Percentiles rank a stretch among this genome's conserved stretches.
Evolutionary conservation across 2,797 vertebrate species (phyloP).

Genomic region (Labeo calbasu): DNA sequence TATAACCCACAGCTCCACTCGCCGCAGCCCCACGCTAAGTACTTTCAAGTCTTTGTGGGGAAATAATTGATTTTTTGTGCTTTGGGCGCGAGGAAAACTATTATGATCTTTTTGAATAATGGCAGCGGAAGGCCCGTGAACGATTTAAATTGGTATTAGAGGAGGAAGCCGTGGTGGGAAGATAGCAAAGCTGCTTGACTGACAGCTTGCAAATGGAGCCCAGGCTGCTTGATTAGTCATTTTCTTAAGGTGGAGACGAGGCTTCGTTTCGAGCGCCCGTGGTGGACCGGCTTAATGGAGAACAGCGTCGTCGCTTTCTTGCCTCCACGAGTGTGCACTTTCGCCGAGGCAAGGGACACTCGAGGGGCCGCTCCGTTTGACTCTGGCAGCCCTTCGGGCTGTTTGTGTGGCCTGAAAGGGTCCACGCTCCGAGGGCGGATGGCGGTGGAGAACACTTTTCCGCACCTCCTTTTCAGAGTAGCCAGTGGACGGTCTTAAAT

Average conservation of each 20-base stretch:
- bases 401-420: conserved; percentile 15
- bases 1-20: conserved; percentile 99
- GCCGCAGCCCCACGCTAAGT: conserved; percentile 98
- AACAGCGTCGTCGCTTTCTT: conserved; percentile 55
- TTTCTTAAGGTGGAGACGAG: conserved; percentile 84
- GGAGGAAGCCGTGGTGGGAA: conserved; percentile 88
- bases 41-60: conserved; percentile 99
- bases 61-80: conserved; percentile 99
- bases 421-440: conserved; percentile 18
- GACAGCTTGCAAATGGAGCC: conserved; percentile 91
- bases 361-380: conserved; percentile 27
- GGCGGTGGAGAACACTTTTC: conserved; percentile 25
- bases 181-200: conserved; percentile 90
- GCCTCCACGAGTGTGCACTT: conserved; percentile 36
- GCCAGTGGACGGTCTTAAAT: conserved; percentile 69
- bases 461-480: conserved; percentile 48
- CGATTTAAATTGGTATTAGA: conserved; percentile 99
- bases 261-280: conserved; percentile 50
- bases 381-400: conserved; percentile 38
- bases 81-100: conserved; percentile 99
- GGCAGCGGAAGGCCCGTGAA: conserved; percentile 98
- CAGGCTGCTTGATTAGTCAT: conserved; percentile 91
- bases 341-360: conserved; percentile 45
- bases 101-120: conserved; percentile 99
- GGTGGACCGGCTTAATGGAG: not conserved